phyloP scores from a whole-genome alignment of 2,888 invertebrate genomes.

The Mesorhabditis spiculigera region DNA sequence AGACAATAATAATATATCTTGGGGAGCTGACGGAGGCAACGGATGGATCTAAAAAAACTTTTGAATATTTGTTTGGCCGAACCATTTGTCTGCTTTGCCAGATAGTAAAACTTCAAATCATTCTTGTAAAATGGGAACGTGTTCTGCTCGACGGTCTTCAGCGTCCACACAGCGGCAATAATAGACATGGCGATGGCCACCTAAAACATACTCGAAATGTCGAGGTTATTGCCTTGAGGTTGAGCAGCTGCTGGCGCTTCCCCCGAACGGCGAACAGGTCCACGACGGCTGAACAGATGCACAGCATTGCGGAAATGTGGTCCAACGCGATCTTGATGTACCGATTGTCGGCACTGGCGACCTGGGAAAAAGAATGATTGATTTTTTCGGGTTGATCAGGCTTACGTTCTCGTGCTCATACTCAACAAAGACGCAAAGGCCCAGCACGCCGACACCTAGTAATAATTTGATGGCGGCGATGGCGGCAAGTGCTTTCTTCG shows the following conservation, averaged over 20 bases:
- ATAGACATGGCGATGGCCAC: slow-evolving; percentile 52
- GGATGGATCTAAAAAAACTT: slow-evolving; percentile 19
- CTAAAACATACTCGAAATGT: slow-evolving; percentile 17
- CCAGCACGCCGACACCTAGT: slow-evolving; percentile 45
- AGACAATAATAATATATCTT: slow-evolving; percentile 49
- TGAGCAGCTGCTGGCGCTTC: slow-evolving; percentile 43
- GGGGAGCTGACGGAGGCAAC: slow-evolving; percentile 36
- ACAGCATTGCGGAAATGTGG: slow-evolving; percentile 51
- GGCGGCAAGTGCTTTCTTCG: slow-evolving; percentile 31
- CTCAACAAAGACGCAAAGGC: slow-evolving; percentile 54
- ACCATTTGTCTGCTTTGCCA: slow-evolving; percentile 14
- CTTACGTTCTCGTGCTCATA: slow-evolving; percentile 50
- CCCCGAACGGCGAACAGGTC: slow-evolving; percentile 49
- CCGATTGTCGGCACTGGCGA: slow-evolving; percentile 39
- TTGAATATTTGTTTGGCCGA: neutral
- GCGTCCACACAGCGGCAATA: slow-evolving; percentile 53
- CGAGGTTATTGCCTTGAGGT: slow-evolving; percentile 43
- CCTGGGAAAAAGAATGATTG: slow-evolving; percentile 16
- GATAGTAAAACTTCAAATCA: slow-evolving; percentile 47
- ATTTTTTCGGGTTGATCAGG: neutral
- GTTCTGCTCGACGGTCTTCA: slow-evolving; percentile 56
- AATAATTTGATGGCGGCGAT: slow-evolving; percentile 49
- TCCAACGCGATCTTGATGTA: slow-evolving; percentile 57
- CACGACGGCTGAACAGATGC: slow-evolving; percentile 42
- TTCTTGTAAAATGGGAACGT: slow-evolving; percentile 53